Evolutionary conservation across 2,113 vertebrate genomes (phyloP), one percentile per base, ranked within the genome.

Genomic region (Petroica traversi): DNA sequence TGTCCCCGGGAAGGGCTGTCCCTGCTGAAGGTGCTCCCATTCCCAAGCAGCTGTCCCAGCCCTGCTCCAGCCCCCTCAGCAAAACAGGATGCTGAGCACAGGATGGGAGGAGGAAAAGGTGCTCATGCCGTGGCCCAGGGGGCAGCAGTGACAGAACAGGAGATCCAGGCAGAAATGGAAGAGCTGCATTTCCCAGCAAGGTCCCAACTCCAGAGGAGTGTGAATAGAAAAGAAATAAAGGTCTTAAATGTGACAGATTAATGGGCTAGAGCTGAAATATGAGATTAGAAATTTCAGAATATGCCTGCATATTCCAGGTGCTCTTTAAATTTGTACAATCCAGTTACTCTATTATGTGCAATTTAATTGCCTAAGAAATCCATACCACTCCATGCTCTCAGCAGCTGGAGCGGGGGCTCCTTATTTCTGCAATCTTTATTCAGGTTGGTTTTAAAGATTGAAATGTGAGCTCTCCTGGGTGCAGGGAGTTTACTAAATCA

Each of bases 311-410:
- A 85, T 95, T 95, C 80, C 89, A 93, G 85, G 77, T 79, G 67
- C 92, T 97, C 89, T 95, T 94, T 87, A 93, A 82, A 79, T 88
- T 73, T 93, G 66, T 79, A 85, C 84, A 89, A 51, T 72, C 73
- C 80, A 62, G 66, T 87, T 91, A 82, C 77, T 76, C 91, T 76
- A 66, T 83, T 94, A 93, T 58, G 87, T 91, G 83, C 89, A 96
- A 93, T 96, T 64, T 92, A 97, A 94, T 94, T 96, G 92, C 74
- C 89, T 91, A 73, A 84, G 82, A 94, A 96, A 96, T 82, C 81
- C 74, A 80, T 87, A 89, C 5, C 61, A 51, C 77, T 93, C 46
- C 31, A 14, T 26, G 49, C 62, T 69, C 58, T 61, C 80, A 61
- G 61, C 73, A 93, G 69, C 61, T 16, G 0, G 93, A 87, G 66